These are phyloP conservation scores for Theretra japonica DNA, from an alignment of 2,888 invertebrate genomes.

Conservation along the genomic window DNA sequence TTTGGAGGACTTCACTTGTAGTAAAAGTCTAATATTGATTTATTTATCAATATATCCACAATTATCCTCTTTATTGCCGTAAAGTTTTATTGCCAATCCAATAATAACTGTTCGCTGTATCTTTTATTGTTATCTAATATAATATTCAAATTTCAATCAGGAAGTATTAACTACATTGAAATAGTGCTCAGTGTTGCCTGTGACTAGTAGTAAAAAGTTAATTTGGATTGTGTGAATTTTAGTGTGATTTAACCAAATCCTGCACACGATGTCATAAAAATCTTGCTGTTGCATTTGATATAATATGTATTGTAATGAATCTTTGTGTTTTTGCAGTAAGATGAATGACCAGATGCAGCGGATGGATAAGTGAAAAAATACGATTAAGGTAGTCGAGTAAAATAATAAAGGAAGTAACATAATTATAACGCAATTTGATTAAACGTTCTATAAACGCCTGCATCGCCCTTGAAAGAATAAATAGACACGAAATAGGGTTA, in stretches of 20 bases:
- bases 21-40: background rate
- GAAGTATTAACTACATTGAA: background rate
- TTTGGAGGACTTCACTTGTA: constrained; percentile 5
- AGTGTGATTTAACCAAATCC: too few species aligned
- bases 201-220: background rate
- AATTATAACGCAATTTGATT: background rate
- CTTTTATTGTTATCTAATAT: too few species aligned
- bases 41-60: background rate
- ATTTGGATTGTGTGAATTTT: too few species aligned
- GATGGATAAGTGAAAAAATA: too few species aligned
- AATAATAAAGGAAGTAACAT: background rate
- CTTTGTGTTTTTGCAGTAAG: too few species aligned
- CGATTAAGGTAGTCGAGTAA: background rate
- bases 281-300: too few species aligned
- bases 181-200: background rate
- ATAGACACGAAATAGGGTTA: background rate
- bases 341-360: too few species aligned
- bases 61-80: background rate
- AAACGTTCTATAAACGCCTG: background rate
- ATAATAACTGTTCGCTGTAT: background rate
- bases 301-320: too few species aligned
- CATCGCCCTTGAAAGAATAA: constrained; percentile 3
- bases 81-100: background rate
- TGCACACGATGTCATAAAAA: too few species aligned
- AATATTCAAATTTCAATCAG: background rate